Percentiles rank a stretch among this genome's conserved stretches.
Evolutionary conservation across 2,797 vertebrate genomes (phyloP).

Genomic region (Sebastes diaconus): DNA sequence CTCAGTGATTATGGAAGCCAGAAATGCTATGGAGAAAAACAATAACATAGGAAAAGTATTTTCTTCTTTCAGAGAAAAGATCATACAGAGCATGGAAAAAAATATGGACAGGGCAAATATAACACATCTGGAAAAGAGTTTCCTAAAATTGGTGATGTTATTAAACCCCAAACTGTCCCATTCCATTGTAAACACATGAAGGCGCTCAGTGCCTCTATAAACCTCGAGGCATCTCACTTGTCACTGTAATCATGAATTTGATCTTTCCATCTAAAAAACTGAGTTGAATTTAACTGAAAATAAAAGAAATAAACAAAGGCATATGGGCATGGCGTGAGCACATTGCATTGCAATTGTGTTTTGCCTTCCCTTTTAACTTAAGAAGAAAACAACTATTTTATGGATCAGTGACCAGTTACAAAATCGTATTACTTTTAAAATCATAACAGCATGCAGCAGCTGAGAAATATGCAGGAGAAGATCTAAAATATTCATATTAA

Average conservation of each 20-base stretch:
- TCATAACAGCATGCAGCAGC: background rate
- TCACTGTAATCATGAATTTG: background rate
- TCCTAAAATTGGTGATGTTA: background rate
- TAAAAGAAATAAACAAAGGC: background rate
- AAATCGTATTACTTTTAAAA: background rate
- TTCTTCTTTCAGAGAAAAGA: background rate
- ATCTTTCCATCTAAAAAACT: background rate
- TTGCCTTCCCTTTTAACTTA: background rate
- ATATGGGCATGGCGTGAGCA: background rate
- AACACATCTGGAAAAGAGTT: background rate
- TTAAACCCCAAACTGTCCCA: background rate
- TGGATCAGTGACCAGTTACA: background rate
- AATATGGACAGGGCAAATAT: background rate
- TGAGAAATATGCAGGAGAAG: background rate
- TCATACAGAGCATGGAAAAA: background rate
- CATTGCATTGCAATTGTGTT: background rate
- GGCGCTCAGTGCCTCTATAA: background rate
- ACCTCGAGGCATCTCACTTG: background rate
- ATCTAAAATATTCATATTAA: conserved; percentile 7
- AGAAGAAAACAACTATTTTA: background rate
- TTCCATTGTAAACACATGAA: background rate
- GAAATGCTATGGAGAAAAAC: background rate
- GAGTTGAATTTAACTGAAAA: background rate
- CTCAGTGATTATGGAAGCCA: background rate
- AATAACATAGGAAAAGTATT: background rate